phyloP scores from a whole-genome alignment of 2,113 vertebrate genomes.

The Girardinichthys multiradiatus region DNA sequence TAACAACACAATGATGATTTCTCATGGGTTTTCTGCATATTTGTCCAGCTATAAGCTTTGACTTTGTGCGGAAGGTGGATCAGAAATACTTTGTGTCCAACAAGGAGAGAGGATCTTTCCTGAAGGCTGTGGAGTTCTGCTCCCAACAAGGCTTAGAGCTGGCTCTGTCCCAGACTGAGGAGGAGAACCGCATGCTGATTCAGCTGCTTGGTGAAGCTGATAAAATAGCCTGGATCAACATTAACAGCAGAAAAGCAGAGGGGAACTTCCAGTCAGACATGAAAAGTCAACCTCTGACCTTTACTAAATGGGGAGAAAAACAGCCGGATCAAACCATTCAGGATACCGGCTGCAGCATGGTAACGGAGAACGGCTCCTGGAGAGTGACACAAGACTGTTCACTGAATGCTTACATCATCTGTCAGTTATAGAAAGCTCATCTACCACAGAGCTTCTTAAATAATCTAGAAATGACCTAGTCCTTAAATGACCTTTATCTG shows the following conservation, averaged over 20 bases:
- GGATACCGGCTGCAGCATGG: slow-evolving; percentile 36
- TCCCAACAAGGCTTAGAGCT: slow-evolving; percentile 31
- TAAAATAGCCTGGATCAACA: slow-evolving; percentile 32
- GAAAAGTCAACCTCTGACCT: slow-evolving; percentile 36
- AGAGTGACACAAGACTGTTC: slow-evolving; percentile 16
- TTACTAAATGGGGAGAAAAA: slow-evolving; percentile 43
- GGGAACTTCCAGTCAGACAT: slow-evolving; percentile 25
- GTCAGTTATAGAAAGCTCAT: slow-evolving; percentile 30
- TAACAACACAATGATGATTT: neutral
- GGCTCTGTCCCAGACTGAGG: slow-evolving; percentile 35
- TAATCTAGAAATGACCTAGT: no score
- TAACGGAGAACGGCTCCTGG: slow-evolving; percentile 29
- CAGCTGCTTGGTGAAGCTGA: slow-evolving; percentile 3
- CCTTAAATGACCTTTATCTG: no score
- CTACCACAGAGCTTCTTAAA: no score
- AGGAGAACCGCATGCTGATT: slow-evolving; percentile 35
- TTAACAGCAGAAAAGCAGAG: slow-evolving; percentile 25
- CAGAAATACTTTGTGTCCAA: slow-evolving; percentile 51
- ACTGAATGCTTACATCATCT: slow-evolving; percentile 36
- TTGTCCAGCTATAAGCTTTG: slow-evolving; percentile 23
- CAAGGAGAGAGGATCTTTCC: slow-evolving; percentile 34
- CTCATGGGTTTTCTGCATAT: neutral
- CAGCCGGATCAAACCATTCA: slow-evolving; percentile 34
- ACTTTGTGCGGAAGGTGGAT: slow-evolving; percentile 23
- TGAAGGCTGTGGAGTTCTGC: slow-evolving; percentile 30